Base-by-base conservation (phyloP, 2,113 vertebrate species). In the Ochotona princeps region DNA sequence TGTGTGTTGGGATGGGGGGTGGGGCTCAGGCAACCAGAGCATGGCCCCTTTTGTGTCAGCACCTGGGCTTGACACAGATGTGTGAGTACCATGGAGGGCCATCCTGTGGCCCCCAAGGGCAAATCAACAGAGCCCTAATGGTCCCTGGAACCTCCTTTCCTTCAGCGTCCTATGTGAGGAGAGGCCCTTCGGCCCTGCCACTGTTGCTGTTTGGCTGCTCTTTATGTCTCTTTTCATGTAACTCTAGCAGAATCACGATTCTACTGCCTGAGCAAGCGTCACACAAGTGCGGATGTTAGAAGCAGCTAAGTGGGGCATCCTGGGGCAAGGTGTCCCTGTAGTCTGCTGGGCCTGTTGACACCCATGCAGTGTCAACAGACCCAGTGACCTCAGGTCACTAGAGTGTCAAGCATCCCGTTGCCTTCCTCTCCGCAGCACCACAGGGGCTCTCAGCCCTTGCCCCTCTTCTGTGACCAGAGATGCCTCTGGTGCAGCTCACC, bases 241-340 rank as follows among this genome's bases (percentile, higher is more conserved):
- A 20, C 78, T 72, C 47, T 26, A 44, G 23, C 6, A 14, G 4
- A 1, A 51, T 25, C 17, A 4, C 67, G 2, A 7, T 38, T 10
- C 44, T 23, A 32, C 7, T 1, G 1, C 9, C 10, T 2, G 7
- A 60, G n/a, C 10, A 21, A 60, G 78, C 1, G 1, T 30, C 49
- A 66, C 54, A 35, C 0, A 1, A 0, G 0, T 30, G 61, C 44
- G 67, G 17, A 20, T 60, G n/a, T 23, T 69, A 80, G 66, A 15
- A 57, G 5, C 61, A 32, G 26, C 32, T 25, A 32, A 61, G 32
- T 2, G 15, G 26, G 66, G 35, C n/a, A n/a, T 70, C 28, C 61
- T 49, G 20, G 32, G 63, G 18, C 26, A 0, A 8, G 26, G 51
- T 7, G 4, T 57, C 65, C 8, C 47, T 7, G 15, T 60, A 67